Percentiles rank a stretch among this genome's conserved stretches.
Evolutionary conservation across 2,797 vertebrate species (phyloP).

Genomic region (Masticophis lateralis): DNA sequence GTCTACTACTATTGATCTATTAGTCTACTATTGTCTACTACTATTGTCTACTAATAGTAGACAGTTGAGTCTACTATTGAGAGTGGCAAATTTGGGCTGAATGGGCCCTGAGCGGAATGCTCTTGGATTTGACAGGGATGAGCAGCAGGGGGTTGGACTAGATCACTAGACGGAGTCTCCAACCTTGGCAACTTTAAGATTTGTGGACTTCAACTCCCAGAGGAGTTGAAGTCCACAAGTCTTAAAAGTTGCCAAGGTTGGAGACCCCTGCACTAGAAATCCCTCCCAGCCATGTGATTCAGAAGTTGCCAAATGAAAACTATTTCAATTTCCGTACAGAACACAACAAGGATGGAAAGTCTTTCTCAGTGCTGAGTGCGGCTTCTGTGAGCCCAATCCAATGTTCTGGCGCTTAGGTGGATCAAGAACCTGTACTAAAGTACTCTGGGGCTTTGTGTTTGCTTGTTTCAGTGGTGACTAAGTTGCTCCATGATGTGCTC

Average conservation of each 20-base stretch:
- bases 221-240: too few species aligned
- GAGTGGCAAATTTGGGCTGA: neutral
- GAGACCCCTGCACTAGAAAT: neutral
- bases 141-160: too few species aligned
- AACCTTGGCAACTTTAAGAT: too few species aligned
- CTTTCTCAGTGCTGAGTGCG: neutral
- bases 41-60: too few species aligned
- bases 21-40: too few species aligned
- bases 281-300: neutral
- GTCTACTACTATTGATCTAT: too few species aligned
- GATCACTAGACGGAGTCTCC: too few species aligned
- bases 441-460: neutral
- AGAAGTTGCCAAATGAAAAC: neutral
- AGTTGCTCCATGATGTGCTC: neutral
- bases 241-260: too few species aligned
- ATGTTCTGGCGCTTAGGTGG: neutral
- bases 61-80: neutral
- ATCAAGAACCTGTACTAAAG: neutral
- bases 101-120: neutral
- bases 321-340: neutral
- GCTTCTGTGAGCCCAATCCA: neutral
- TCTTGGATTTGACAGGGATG: neutral
- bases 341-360: neutral
- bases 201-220: too few species aligned
- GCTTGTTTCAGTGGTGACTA: neutral